phyloP scores from a whole-genome alignment of 1,140 invertebrate genomes.

The Colletes latitarsis region DNA sequence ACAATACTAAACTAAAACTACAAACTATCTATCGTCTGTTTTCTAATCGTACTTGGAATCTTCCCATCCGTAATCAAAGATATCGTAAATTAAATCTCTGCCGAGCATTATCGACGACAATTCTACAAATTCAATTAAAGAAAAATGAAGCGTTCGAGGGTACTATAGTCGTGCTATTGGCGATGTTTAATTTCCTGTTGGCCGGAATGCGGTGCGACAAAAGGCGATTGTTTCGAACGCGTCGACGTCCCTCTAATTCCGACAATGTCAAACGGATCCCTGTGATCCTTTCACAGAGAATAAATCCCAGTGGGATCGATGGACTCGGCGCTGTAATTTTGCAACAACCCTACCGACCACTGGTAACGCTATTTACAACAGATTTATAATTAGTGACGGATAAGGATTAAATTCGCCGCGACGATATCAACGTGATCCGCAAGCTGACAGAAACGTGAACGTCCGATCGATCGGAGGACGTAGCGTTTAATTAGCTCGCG shows the following conservation, averaged over 20 bases:
- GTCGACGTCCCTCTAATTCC: background rate
- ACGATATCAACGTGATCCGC: background rate
- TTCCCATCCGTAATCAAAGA: no score
- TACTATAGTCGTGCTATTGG: no score
- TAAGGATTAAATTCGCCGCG: conserved; percentile 1
- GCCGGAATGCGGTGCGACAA: background rate
- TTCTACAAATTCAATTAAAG: no score
- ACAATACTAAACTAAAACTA: no score
- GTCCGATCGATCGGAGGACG: background rate
- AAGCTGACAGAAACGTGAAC: no score
- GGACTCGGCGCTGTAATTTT: conserved; percentile 10
- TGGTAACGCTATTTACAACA: conserved; percentile 40
- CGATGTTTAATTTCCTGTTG: conserved; percentile 20
- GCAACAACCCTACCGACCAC: conserved; percentile 36
- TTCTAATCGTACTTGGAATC: no score
- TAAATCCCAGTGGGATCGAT: conserved; percentile 5
- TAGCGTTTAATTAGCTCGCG: background rate
- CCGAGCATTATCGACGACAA: no score
- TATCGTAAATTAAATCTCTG: no score
- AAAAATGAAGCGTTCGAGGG: background rate
- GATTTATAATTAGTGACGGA: conserved; percentile 18
- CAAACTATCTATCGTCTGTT: no score
- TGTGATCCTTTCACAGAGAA: background rate
- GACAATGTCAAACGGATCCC: background rate
- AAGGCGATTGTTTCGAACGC: conserved; percentile 9